Conservation (phyloP, 2,113 vertebrate species). For the Proterorhinus semilunaris region DNA sequence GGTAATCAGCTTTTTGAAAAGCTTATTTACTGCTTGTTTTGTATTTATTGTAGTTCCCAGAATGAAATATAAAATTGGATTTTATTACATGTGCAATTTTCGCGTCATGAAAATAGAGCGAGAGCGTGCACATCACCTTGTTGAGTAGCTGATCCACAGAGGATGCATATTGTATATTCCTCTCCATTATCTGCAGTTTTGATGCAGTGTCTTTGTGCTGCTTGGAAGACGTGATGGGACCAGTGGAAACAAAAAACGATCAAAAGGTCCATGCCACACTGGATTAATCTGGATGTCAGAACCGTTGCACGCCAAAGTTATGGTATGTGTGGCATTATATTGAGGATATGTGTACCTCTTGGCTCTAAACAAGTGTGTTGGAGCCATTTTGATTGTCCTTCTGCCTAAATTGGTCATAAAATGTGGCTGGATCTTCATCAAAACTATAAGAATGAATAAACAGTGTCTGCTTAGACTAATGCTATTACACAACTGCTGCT, state of each 20-base stretch:
- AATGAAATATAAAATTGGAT: conserved; percentile 83
- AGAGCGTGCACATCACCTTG: conserved; percentile 59
- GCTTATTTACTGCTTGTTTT: conserved; percentile 83
- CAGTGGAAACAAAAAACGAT: conserved; percentile 21
- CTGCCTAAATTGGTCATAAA: no score
- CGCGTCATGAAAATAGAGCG: conserved; percentile 64
- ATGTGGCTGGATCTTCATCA: no score
- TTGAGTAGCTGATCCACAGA: conserved; percentile 67
- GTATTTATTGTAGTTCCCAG: conserved; percentile 80
- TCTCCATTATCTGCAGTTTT: conserved; percentile 67
- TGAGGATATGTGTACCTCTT: no score
- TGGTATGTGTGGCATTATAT: background rate
- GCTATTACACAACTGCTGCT: no score
- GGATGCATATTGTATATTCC: conserved; percentile 65
- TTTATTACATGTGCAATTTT: conserved; percentile 82
- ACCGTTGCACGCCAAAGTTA: background rate
- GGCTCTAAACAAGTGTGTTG: no score
- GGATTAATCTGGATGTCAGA: conserved; percentile 7
- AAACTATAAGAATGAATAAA: no score
- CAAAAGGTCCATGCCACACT: conserved; percentile 6
- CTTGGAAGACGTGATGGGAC: conserved; percentile 34
- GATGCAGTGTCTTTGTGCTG: conserved; percentile 52
- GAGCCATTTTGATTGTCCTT: no score
- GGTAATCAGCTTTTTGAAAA: conserved; percentile 85
- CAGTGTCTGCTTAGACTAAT: no score